These are phyloP conservation scores for Peromyscus californicus DNA, from an alignment of 2,113 vertebrate species.

Conservation along the genomic window DNA sequence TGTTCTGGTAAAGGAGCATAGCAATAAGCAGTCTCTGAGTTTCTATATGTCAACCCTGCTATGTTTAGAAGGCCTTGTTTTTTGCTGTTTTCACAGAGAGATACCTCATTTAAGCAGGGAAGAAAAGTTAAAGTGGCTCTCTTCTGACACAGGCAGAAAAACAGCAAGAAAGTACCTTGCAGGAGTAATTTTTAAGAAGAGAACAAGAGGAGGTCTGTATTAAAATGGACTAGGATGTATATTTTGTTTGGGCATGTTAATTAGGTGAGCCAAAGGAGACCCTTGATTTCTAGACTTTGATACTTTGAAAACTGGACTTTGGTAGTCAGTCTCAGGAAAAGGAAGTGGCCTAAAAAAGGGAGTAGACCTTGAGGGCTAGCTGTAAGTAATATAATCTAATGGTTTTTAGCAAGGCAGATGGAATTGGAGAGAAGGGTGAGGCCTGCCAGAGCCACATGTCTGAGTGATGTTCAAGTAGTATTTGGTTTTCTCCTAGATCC, in stretches of 20 bases:
- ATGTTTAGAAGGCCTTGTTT: background rate
- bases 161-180: background rate
- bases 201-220: background rate
- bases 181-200: background rate
- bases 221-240: background rate
- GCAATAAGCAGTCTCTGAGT: background rate
- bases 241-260: background rate
- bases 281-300: background rate
- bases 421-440: no score
- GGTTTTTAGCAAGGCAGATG: no score
- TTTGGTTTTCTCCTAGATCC: background rate
- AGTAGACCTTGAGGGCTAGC: no score
- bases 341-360: no score
- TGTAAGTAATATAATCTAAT: no score
- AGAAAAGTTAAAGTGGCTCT: background rate
- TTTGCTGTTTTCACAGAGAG: background rate
- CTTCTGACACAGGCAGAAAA: background rate
- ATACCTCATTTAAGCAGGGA: background rate
- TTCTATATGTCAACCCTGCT: background rate
- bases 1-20: no score
- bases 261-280: background rate
- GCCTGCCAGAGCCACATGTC: background rate
- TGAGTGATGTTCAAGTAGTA: background rate
- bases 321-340: no score
- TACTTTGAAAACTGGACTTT: background rate